Base-by-base conservation (phyloP, 2,797 vertebrate species). In the Aulostomus chinensis region DNA sequence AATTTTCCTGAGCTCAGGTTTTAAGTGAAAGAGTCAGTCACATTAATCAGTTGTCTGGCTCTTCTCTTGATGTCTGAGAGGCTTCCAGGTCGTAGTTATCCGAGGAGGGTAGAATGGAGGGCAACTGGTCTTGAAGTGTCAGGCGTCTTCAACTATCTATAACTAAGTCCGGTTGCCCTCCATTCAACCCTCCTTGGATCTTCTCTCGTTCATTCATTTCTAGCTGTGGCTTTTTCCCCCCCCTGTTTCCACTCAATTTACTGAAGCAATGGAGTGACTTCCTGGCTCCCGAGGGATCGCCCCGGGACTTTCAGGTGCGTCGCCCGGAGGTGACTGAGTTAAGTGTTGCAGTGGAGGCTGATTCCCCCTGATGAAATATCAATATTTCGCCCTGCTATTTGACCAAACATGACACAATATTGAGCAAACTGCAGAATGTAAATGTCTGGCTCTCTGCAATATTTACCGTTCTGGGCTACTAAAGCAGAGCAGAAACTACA, bases 351-450 rank as follows among this genome's bases (percentile, higher is more conserved):
- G 42, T 46, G 46, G 61, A 67, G 58, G 68, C 46, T 51, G 69
- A 82, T 66, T 79, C 73, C 46, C 70, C 62, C 65, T 78, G 78
- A 87, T 76, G 72, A 86, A 84, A 85, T 82, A 85, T 87, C 84
- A 86, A 83, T 84, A 86, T 78, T 70, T 80, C 78, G 68, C 60
- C 43, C 68, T 77, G 70, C 74, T 13, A 18, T 84, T 81, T 84
- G 79, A 84, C 76, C 75, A 85, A 84, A 86, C 80, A 78, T 76
- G 81, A 79, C 80, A 85, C 68, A 63, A 58, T 74, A 85, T 78
- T 47, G 80, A 86, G 35, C 57, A 69, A 67, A 64, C 20, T 13
- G 50, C 56, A 40, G 16, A 53, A 78, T 9, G 60, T 58, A 68
- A 54, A 2, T 37, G 53, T 48, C 40, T 61, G 7, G 4, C 40